Base-by-base conservation (phyloP, 2,888 invertebrate species). In the Nymphalis polychloros region DNA sequence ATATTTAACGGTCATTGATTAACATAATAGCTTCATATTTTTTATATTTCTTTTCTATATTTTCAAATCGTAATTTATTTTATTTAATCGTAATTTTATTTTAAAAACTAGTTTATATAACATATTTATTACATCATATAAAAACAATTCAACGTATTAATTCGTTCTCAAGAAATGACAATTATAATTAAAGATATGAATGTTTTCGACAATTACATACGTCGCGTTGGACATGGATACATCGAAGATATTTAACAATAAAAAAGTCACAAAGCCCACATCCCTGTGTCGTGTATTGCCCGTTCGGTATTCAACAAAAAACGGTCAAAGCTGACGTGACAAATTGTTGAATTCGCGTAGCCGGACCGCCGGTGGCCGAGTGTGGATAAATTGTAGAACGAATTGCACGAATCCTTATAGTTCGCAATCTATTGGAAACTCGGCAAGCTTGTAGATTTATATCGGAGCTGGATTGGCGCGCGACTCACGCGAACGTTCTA, bases 371-470 rank as follows among this genome's bases (percentile, higher is more conserved):
- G 46, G 31, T 64, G 57, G 23, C 52, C 65, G 57, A 62, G 64
- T 53, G 69, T 67, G 69, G 73, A 77, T 75, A 78, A 76, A 77
- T 75, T 73, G 72, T 69, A 71, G 80, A 81, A 79, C 78, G 82
- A 85, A 86, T 84, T 84, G 84, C 83, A 82, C 78, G 79, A 80
- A 84, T 86, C 83, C 84, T 84, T 85, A 85, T 82, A 86, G 85
- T 84, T 85, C 76, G 86, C 87, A 87, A 89, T 90, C 88, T 89
- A 90, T 89, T 87, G 82, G 81, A 84, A 86, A 84, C 84, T 85
- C 85, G 80, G 81, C 83, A 81, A 81, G 82, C 83, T 83, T 82
- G 85, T 85, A 89, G 88, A 89, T 90, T 90, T 89, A 88, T 90
- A 90, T 90, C 88, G 82, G 79, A 78, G 80, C 78, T 81, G 83